Evolutionary conservation across 2,113 vertebrate species (phyloP).

Genomic region (Callocephalon fimbriatum): DNA sequence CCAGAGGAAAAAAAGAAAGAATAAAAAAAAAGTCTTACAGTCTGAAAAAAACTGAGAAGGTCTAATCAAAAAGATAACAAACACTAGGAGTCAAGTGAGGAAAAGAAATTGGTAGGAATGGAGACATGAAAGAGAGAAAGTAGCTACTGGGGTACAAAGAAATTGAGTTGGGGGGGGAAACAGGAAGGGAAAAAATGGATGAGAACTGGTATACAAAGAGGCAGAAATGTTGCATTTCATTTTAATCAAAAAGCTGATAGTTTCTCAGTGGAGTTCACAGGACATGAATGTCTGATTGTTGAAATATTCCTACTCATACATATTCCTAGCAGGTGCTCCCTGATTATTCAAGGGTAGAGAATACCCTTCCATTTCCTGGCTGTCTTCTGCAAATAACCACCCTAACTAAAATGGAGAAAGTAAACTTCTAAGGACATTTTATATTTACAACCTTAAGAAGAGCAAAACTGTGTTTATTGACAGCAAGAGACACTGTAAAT

Average conservation of each 20-base stretch:
- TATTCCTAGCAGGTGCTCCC: background rate
- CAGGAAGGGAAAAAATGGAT: background rate
- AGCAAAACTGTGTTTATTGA: background rate
- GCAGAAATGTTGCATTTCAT: background rate
- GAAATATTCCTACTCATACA: background rate
- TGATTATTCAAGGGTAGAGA: background rate
- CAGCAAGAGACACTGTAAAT: background rate
- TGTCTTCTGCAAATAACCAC: background rate
- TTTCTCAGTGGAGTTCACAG: background rate
- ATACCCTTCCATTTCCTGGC: background rate
- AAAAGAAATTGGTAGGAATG: background rate
- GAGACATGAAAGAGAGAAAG: background rate
- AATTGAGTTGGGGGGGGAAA: background rate
- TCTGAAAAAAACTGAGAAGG: background rate
- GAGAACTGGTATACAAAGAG: background rate
- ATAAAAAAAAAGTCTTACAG: background rate
- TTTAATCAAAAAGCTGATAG: background rate
- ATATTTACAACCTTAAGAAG: background rate
- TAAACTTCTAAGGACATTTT: background rate
- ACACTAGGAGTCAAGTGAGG: background rate
- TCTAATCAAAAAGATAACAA: background rate
- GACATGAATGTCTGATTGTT: background rate
- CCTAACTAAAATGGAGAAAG: background rate
- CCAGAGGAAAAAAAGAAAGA: background rate
- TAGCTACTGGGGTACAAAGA: background rate